These are phyloP conservation scores for Pristionchus entomophagus DNA, from an alignment of 2,888 invertebrate genomes.

Conservation along the genomic window DNA sequence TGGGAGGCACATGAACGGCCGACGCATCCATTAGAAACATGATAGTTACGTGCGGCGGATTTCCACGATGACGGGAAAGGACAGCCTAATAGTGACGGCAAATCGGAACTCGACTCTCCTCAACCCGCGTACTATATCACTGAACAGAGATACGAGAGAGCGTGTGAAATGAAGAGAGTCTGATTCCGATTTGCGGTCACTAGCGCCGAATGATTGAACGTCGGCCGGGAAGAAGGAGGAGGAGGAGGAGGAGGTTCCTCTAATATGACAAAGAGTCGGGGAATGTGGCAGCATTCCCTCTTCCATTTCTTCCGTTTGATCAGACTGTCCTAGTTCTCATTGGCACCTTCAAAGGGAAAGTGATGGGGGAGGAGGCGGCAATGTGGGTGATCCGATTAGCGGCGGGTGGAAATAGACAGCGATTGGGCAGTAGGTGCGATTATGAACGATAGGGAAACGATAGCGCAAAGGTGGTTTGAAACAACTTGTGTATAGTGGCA, in stretches of 20 bases:
- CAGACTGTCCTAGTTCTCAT: background rate
- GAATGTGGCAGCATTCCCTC: background rate
- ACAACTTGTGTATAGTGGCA: background rate
- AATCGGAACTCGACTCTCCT: no score
- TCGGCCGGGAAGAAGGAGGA: no score
- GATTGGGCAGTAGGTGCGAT: background rate
- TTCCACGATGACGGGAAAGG: background rate
- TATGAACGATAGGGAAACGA: constrained; percentile 2
- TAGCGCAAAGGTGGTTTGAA: background rate
- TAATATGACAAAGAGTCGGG: background rate
- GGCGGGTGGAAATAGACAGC: background rate
- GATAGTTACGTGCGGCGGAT: constrained; percentile 13
- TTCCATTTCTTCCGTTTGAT: constrained; percentile 28
- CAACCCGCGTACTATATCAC: no score
- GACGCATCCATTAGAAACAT: constrained; percentile 32
- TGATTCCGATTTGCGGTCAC: no score
- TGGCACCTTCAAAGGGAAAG: background rate
- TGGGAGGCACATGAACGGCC: background rate
- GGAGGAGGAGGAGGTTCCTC: background rate
- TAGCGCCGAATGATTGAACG: no score
- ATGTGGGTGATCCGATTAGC: constrained; percentile 30
- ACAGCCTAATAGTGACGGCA: no score
- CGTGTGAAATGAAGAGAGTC: no score
- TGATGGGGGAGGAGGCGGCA: constrained; percentile 36
- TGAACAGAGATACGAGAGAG: no score